Base-by-base conservation (phyloP, 2,888 invertebrate species). In the Calliopum simillimum region DNA sequence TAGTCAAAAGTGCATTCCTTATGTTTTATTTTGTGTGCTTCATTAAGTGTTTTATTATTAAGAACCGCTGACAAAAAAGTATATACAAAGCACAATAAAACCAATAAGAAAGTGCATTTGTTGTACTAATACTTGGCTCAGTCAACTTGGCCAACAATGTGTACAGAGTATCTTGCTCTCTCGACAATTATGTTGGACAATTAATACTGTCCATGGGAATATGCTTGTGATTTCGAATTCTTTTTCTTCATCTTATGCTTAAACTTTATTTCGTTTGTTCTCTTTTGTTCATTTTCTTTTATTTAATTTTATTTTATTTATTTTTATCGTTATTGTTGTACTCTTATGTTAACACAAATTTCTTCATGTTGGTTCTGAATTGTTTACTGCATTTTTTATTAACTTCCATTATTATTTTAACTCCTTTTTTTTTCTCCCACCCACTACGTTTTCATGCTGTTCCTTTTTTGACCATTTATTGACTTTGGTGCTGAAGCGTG, bases 151-250 rank as follows among this genome's bases (percentile, higher is more conserved):
- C 12, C 16, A 8, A 23, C 13, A 8, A 12, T 49, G 49, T 44
- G 55, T 55, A 55, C 14, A 51, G 6, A 33, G 33, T 33, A 33
- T 69, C 46, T 41, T 55, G 68, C n/a, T 53, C 62, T 55, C 55
- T 53, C 21, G 47, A 56, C 70, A 70, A 72, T 72, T 68, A 70
- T 70, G 58, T 68, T 64, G 70, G 41, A 62, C 69, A 73, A 73
- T 73, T 73, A 73, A 71, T 68, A 66, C 23, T 61, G 70, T 71
- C 62, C 70, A 43, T 66, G 69, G 68, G 66, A 51, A 70, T 70
- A 33, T 70, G 56, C 61, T 59, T 49, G 14, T 14, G 33, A 12
- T 46, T 44, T 25, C 46, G 41, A n/a, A 59, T 23, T 65, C 64
- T 14, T 21, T 46, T 58, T 25, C 47, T 41, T 62, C 53, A 47